Percentiles rank a stretch among this genome's conserved stretches.
phyloP scores from a whole-genome alignment of 2,797 vertebrate genomes.

The Argentina silus region DNA sequence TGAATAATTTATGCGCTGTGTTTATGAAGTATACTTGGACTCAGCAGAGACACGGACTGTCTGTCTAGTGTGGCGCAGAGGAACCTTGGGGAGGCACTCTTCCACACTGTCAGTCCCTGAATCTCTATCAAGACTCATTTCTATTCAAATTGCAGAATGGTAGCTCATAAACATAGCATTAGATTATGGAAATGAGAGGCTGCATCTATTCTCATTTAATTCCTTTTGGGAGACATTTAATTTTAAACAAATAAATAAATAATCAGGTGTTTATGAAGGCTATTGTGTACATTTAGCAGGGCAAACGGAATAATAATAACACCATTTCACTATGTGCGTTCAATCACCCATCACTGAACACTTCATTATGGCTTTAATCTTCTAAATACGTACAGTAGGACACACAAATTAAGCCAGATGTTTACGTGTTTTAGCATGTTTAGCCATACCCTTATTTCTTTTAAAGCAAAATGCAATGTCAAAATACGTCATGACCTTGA shows the following conservation, averaged over 20 bases:
- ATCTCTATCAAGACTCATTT: slow-evolving; percentile 70
- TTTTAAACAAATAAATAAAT: slow-evolving; percentile 82
- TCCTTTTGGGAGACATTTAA: slow-evolving; percentile 80
- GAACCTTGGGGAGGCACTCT: slow-evolving; percentile 61
- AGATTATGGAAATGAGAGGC: slow-evolving; percentile 80
- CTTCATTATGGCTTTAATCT: slow-evolving; percentile 72
- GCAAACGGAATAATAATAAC: slow-evolving; percentile 74
- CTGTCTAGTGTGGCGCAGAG: slow-evolving; percentile 32
- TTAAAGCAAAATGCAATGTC: too few species aligned
- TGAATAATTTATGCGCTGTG: slow-evolving; percentile 23
- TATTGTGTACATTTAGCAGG: slow-evolving; percentile 72
- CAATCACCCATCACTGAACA: slow-evolving; percentile 74
- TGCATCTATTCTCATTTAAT: slow-evolving; percentile 75
- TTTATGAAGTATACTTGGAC: neutral
- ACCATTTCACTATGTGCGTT: slow-evolving; percentile 60
- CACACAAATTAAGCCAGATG: slow-evolving; percentile 65
- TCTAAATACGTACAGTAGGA: slow-evolving; percentile 65
- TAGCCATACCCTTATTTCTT: too few species aligned
- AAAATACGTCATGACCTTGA: too few species aligned
- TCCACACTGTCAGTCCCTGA: slow-evolving; percentile 48
- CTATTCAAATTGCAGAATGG: slow-evolving; percentile 71
- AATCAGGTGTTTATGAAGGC: slow-evolving; percentile 74
- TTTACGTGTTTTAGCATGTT: too few species aligned
- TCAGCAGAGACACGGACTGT: neutral
- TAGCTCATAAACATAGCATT: slow-evolving; percentile 77